A percentile compares a stretch with the other conserved stretches of the same genome.
Conservation (phyloP, 2,888 invertebrate genomes). For the Adelphocoris suturalis region DNA sequence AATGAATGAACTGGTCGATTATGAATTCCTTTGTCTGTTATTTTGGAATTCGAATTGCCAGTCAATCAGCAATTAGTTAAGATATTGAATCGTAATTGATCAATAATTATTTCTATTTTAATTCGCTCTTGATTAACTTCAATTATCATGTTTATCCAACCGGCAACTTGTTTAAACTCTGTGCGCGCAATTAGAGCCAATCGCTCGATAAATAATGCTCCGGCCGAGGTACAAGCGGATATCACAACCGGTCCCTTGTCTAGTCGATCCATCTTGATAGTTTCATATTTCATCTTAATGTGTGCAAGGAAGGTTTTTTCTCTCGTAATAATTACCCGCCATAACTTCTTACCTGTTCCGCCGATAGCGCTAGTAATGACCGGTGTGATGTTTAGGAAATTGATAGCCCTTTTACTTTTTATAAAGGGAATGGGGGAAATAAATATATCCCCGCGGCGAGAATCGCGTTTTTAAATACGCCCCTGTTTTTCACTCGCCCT, state of each 20-base stretch:
- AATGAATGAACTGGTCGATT: too few relatives aligned
- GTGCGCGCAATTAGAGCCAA: neutral
- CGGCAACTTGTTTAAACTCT: neutral
- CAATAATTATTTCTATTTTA: neutral
- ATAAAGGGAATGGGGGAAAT: neutral
- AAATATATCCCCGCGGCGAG: neutral
- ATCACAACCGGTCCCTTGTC: neutral
- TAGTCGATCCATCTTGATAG: slow-evolving; percentile 16
- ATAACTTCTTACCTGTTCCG: neutral
- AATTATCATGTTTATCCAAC: neutral
- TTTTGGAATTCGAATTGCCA: too few relatives aligned
- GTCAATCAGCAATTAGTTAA: too few relatives aligned
- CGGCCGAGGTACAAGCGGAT: neutral
- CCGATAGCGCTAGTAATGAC: slow-evolving; percentile 23
- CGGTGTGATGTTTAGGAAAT: slow-evolving; percentile 14
- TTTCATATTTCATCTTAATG: slow-evolving; percentile 20
- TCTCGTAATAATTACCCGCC: neutral
- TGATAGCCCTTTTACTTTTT: neutral
- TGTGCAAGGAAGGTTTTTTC: slow-evolving; percentile 18
- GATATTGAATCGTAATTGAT: too few relatives aligned
- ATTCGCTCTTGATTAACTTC: neutral
- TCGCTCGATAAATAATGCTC: neutral
- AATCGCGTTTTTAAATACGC: neutral
- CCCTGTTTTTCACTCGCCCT: neutral
- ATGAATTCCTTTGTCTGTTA: too few relatives aligned